Conservation (phyloP, 1,140 invertebrate genomes). For the Drosophila sp. region DNA sequence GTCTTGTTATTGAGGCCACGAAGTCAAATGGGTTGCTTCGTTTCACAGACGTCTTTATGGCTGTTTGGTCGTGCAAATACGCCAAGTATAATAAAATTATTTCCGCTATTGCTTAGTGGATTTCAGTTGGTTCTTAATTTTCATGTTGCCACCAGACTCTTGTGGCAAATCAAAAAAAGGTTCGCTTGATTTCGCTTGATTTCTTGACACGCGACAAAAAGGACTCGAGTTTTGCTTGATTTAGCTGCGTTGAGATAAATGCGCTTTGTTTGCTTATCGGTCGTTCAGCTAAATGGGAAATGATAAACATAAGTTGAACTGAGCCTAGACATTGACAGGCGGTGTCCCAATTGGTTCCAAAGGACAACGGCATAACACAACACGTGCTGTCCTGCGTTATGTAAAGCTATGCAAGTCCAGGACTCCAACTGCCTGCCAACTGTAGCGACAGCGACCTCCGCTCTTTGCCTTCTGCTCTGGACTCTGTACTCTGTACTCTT, state of each 20-base stretch:
- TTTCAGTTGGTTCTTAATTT: slow-evolving; percentile 37
- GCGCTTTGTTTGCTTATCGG: slow-evolving; percentile 69
- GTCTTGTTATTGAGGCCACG: slow-evolving; percentile 54
- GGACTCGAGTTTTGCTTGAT: slow-evolving; percentile 54
- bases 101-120: slow-evolving; percentile 67
- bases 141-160: slow-evolving; percentile 20
- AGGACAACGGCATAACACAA: slow-evolving; percentile 30
- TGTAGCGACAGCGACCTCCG: slow-evolving; percentile 58
- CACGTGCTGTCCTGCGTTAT: slow-evolving; percentile 55
- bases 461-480: slow-evolving; percentile 15
- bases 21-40: slow-evolving; percentile 45
- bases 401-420: slow-evolving; percentile 64
- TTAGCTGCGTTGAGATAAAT: slow-evolving; percentile 74
- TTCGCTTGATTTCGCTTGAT: slow-evolving; percentile 52
- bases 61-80: slow-evolving; percentile 72
- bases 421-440: slow-evolving; percentile 42
- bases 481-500: too few relatives aligned
- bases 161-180: slow-evolving; percentile 36
- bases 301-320: slow-evolving; percentile 71
- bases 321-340: slow-evolving; percentile 51
- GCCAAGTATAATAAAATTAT: slow-evolving; percentile 73
- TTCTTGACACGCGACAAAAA: slow-evolving; percentile 63
- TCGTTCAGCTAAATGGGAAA: slow-evolving; percentile 41
- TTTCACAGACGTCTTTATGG: slow-evolving; percentile 63
- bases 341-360: slow-evolving; percentile 6